Base-by-base conservation (phyloP, 2,797 vertebrate species). In the Enteromius afrohamiltoni region DNA sequence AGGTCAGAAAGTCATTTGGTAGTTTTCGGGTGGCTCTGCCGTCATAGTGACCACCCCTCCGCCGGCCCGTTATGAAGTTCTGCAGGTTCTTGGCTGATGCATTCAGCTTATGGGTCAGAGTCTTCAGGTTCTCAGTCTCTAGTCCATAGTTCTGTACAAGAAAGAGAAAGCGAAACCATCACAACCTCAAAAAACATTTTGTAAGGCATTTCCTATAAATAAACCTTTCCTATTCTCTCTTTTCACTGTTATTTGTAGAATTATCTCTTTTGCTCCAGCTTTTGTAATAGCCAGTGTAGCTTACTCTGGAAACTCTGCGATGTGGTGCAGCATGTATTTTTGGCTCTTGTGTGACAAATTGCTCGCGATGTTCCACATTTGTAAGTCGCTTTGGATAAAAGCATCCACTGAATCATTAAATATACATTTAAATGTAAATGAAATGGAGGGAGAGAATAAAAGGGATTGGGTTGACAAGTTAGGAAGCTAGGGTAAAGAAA, bases 111-210 rank as follows among this genome's bases (percentile, higher is more conserved):
- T 99, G 98, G 87, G 98, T 99, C 79, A 99, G 96, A 0, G 98
- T 99, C 94, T 99, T 99, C 83, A 99, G 93, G 91, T 99, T 99
- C 93, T 99, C 98, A 1, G 98, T 99, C 94, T 99, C 98, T 91
- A 99, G 93, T 79, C 98, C 98, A 82, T 99, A 99, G 91, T 99
- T 99, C 98, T 99, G 85, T 55, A 23, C 79, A 45, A 49, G n/a
- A 53, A 7, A 79, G 16, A 83, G 75, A 86, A 65, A 83, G 34
- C 1, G 10, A 21, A 1, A 49, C 2, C 26, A 49, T 34, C 23
- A 34, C 17, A n/a, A 49, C 26, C 26, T 65, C 26, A 78, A 34
- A 19, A 64, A 47, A 45, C 16, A 8, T 53, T 77, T 34, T 62
- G 26, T 77, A 62, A 31, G 4, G 13, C 21, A 49, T 55, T 16